These are phyloP conservation scores for Caenorhabditis latens DNA, from an alignment of 1,140 invertebrate species.

Conservation along the genomic window DNA sequence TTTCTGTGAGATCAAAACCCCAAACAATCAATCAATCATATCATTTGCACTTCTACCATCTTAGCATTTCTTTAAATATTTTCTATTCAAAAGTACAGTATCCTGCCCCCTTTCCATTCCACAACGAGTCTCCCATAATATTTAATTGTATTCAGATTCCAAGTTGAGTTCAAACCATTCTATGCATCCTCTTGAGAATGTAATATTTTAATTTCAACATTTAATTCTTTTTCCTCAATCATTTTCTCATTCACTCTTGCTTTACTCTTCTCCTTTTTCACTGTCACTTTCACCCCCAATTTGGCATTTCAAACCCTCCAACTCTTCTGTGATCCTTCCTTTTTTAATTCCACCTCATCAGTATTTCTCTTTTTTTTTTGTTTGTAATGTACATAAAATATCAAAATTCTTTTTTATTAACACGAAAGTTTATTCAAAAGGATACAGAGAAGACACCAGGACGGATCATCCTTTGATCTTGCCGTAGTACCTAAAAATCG, in stretches of 20 bases:
- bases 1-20: neutral
- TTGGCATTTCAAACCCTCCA: conserved; percentile 10
- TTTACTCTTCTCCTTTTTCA: conserved; percentile 1
- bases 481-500: conserved; percentile 19
- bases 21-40: conserved; percentile 11
- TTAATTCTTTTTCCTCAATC: neutral
- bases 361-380: neutral
- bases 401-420: neutral
- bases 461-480: conserved; percentile 3
- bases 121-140: conserved; percentile 50
- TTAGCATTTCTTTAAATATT: conserved; percentile 13
- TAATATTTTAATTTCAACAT: neutral
- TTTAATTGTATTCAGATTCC: conserved; percentile 7
- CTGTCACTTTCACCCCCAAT: neutral
- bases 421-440: neutral
- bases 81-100: neutral
- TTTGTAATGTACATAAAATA: conserved; percentile 20
- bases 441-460: neutral
- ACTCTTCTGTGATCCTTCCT: neutral
- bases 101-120: neutral
- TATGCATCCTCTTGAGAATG: neutral
- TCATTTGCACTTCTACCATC: conserved; percentile 20
- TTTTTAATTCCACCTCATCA: neutral
- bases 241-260: neutral
- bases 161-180: neutral